phyloP scores from a whole-genome alignment of 2,113 vertebrate species.

The Dicrurus megarhynchus region DNA sequence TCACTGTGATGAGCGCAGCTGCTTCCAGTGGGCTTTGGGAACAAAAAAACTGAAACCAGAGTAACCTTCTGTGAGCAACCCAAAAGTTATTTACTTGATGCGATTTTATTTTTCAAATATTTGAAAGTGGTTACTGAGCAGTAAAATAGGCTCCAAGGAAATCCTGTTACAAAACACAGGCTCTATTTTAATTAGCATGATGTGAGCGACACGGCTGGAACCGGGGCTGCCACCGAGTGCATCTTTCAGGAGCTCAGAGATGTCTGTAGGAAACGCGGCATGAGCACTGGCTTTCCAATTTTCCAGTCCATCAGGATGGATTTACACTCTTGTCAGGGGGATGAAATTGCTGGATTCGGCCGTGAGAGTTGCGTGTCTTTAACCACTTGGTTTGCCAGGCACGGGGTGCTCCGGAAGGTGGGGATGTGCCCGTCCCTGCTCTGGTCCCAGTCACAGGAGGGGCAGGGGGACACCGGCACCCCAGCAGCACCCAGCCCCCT shows the following conservation, averaged over 20 bases:
- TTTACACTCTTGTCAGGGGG: not conserved
- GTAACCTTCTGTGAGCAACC: conserved; percentile 17
- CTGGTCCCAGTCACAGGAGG: fast-evolving
- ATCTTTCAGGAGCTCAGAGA: not conserved
- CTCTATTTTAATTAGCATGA: conserved; percentile 51
- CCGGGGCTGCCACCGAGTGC: conserved; percentile 6
- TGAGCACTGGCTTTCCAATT: conserved; percentile 21
- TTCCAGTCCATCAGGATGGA: conserved; percentile 54
- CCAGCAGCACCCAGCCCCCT: not conserved
- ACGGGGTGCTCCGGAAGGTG: not conserved
- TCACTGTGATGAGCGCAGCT: not conserved
- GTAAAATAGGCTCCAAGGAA: conserved; percentile 36
- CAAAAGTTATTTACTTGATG: conserved; percentile 38
- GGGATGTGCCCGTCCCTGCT: not conserved
- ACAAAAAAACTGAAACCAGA: not conserved
- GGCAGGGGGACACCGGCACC: not conserved
- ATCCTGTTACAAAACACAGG: conserved; percentile 50
- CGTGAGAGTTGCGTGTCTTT: not conserved
- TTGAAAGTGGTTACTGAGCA: conserved; percentile 24
- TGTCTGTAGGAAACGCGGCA: not conserved
- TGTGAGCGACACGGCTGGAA: conserved; percentile 23
- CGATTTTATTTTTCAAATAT: conserved; percentile 34
- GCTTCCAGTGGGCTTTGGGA: conserved; percentile 11
- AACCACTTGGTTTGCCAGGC: not conserved
- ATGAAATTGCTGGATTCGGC: not conserved